Conservation (phyloP, 2,888 invertebrate genomes). For the Bugulina stolonifera region DNA sequence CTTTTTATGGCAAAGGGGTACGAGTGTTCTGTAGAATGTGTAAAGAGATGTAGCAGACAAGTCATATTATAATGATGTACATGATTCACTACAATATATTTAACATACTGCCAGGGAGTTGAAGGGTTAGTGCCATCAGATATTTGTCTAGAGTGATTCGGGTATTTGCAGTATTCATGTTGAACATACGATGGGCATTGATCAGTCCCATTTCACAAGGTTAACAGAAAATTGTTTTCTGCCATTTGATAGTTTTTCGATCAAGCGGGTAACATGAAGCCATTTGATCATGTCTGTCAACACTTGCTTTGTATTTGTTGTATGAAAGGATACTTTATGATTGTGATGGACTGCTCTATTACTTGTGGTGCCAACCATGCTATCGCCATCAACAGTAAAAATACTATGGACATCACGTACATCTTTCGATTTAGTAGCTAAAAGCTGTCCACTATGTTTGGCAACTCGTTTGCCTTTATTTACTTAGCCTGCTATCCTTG, state of each 20-base stretch:
- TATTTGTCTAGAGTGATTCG: neutral
- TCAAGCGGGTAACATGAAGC: neutral
- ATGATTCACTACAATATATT: no score
- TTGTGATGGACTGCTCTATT: neutral
- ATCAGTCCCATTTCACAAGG: neutral
- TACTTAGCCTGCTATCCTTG: neutral
- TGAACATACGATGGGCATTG: neutral
- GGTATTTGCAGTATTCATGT: neutral
- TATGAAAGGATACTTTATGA: neutral
- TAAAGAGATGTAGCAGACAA: no score
- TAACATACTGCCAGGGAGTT: neutral
- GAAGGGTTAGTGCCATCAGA: neutral
- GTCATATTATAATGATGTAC: no score
- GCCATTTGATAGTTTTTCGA: neutral
- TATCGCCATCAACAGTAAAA: neutral
- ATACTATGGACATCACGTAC: neutral
- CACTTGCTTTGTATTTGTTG: neutral
- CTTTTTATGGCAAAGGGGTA: no score
- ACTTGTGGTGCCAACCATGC: neutral
- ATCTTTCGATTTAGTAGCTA: neutral
- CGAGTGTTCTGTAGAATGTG: no score
- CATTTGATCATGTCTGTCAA: neutral
- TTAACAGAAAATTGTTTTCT: neutral
- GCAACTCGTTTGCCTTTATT: neutral
- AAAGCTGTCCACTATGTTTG: neutral